Evolutionary conservation across 2,113 vertebrate species (phyloP).

Genomic region (Cinclus mexicanus): DNA sequence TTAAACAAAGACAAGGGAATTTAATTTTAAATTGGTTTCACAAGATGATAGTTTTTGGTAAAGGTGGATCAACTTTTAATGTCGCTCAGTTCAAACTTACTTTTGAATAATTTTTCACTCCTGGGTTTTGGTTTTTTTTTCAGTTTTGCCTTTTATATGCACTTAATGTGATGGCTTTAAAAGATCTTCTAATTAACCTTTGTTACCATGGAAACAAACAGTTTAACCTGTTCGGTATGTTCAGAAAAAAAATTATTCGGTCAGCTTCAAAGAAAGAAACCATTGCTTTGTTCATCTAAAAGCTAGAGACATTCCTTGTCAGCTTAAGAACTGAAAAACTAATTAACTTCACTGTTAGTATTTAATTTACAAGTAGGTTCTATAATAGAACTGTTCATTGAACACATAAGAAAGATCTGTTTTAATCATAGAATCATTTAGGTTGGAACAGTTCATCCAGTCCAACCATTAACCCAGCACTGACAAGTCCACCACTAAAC

Average conservation of each 20-base stretch:
- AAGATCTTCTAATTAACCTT: constrained; percentile 43
- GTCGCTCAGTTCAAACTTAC: not conserved
- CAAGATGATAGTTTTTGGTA: not conserved
- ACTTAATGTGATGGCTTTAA: not conserved
- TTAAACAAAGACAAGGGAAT: not conserved
- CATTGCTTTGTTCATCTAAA: not conserved
- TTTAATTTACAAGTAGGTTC: not conserved
- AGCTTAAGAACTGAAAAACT: not conserved
- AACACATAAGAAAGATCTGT: not conserved
- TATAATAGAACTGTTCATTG: not conserved
- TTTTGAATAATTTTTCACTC: not conserved
- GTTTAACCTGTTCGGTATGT: constrained; percentile 5
- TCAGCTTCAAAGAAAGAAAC: not conserved
- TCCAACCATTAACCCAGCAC: not conserved
- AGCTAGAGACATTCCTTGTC: not conserved
- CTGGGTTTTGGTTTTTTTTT: not conserved
- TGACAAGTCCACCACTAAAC: not conserved
- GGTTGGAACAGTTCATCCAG: not conserved
- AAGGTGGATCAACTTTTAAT: not conserved
- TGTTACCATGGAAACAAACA: constrained; percentile 9
- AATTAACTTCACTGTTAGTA: not conserved
- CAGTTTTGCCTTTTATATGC: not conserved
- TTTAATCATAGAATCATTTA: not conserved
- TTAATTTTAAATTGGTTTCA: not conserved
- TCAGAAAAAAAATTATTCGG: not conserved